Base-by-base conservation (phyloP, 2,113 vertebrate genomes). In the Athene noctua region DNA sequence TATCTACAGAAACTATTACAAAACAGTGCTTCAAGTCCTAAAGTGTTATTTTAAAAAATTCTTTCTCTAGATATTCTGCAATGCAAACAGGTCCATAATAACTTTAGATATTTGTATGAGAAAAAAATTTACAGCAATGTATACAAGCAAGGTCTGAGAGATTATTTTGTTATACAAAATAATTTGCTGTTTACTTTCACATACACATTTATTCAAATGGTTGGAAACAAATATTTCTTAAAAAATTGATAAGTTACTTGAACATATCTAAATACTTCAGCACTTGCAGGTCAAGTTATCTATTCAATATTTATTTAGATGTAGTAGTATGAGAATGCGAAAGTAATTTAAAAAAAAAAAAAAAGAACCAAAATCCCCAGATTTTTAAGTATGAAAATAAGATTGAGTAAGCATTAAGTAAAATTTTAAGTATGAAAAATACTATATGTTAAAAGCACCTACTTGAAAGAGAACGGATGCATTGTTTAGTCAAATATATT, bases 301-400 rank as follows among this genome's bases (percentile, higher is more conserved):
- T 80, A 47, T 32, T 68, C n/a, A 52, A 55, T 38, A 36, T 21
- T 32, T 52, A 61, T 34, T 86, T 74, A 63, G 16, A n/a, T 29
- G 15, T 7, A 27, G 34, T 10, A 61, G 6, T 40, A 34, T 20
- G 4, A 84, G 22, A 89, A 66, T 11, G 36, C 10, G 66, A 18
- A 66, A 62, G 11, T 19, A 58, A 63, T 49, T 67, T 77, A 34
- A 3, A 83, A 78, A 55, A 62, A 40, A 23, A 0, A 2, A 44
- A 40, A 10, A 40, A 9, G 27, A 44, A 44, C 12, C 23, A 71
- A 61, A 27, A 3, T 0, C 0, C 5, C 6, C 26, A 12, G 2
- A 54, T 63, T 82, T 88, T 70, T 23, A 23, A 75, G 57, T 18
- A 25, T n/a, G 29, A 68, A 40, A 22, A 15, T 46, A 46, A 46